Conservation (phyloP, 2,113 vertebrate species). For the Bos javanicus region DNA sequence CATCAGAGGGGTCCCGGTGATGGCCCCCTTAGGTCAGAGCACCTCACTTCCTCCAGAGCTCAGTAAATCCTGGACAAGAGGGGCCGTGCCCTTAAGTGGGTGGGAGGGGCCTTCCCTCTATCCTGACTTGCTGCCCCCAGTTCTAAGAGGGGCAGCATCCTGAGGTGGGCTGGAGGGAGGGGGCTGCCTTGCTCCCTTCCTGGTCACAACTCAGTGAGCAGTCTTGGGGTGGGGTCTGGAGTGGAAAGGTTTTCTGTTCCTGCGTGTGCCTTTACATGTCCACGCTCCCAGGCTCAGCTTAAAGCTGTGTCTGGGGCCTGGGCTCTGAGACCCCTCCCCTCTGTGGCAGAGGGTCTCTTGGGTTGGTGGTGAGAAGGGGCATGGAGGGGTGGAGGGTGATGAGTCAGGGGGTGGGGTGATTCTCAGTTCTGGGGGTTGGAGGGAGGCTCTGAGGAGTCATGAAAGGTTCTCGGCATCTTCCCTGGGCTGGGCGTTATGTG, state of each 20-base stretch:
- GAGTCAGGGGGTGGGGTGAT: neutral
- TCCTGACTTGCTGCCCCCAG: neutral
- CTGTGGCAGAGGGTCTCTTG: neutral
- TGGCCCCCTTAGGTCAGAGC: neutral
- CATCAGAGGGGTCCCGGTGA: neutral
- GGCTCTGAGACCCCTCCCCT: neutral
- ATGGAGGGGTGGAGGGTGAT: neutral
- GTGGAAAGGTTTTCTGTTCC: neutral
- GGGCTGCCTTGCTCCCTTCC: neutral
- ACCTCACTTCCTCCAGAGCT: neutral
- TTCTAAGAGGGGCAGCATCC: neutral
- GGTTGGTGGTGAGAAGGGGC: neutral
- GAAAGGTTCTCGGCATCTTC: neutral
- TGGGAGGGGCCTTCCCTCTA: neutral
- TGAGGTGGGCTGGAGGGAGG: neutral
- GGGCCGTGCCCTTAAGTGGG: neutral
- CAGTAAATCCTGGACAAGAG: neutral
- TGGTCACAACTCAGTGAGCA: neutral
- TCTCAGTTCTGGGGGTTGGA: neutral
- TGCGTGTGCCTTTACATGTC: neutral
- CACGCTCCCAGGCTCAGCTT: neutral
- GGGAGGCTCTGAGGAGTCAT: neutral
- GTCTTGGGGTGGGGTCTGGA: neutral
- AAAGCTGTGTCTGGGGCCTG: neutral
- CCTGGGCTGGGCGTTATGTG: neutral